Evolutionary conservation across 2,113 vertebrate species (phyloP).

Genomic region (Clarias batrachus): DNA sequence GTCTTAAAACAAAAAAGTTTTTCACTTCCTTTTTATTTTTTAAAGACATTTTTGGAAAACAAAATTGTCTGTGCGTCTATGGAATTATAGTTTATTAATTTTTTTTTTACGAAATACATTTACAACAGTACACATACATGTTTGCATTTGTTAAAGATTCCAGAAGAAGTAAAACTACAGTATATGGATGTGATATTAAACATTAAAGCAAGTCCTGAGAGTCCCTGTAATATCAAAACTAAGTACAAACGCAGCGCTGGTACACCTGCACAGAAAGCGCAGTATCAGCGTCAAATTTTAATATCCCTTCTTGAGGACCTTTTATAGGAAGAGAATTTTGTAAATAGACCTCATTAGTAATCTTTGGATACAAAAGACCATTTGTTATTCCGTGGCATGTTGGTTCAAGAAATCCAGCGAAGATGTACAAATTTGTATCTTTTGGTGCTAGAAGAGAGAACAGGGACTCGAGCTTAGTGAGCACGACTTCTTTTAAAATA

Average conservation of each 20-base stretch:
- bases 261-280: background rate
- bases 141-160: background rate
- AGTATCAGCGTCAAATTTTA: background rate
- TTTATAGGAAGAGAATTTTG: background rate
- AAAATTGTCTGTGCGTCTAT: too few species aligned
- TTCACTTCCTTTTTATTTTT: background rate
- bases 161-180: background rate
- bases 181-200: background rate
- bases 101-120: background rate
- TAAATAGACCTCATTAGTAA: background rate
- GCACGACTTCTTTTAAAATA: constrained; percentile 71
- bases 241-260: background rate
- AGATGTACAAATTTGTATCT: background rate
- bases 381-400: background rate
- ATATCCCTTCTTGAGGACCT: background rate
- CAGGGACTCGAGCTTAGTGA: constrained; percentile 45
- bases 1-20: background rate
- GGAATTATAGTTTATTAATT: background rate
- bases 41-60: background rate
- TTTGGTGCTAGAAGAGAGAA: background rate
- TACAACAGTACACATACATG: background rate
- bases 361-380: background rate
- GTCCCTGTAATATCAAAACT: background rate
- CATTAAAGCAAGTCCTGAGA: too few species aligned
- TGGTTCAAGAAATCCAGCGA: background rate